These are phyloP conservation scores for Alethe castanea DNA, from an alignment of 2,113 vertebrate genomes.

Conservation along the genomic window DNA sequence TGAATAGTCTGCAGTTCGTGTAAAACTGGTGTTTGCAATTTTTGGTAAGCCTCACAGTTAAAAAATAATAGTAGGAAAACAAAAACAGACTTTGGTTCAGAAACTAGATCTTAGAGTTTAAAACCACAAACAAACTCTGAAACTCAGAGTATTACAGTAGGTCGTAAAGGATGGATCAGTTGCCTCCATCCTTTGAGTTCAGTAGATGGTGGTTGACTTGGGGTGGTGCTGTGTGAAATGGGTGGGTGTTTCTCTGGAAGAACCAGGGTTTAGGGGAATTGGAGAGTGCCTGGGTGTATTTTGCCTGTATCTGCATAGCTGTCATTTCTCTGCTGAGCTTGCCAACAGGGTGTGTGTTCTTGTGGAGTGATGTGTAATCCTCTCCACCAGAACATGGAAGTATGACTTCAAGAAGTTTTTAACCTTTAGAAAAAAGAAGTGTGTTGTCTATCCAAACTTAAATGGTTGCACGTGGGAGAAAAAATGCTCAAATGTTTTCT, in stretches of 20 bases:
- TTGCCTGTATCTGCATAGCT: neutral
- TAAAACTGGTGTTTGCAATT: neutral
- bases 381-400: slow-evolving; percentile 50
- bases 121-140: neutral
- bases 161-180: neutral
- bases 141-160: neutral
- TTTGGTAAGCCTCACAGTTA: neutral
- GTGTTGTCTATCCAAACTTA: neutral
- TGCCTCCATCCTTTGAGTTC: neutral
- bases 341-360: slow-evolving; percentile 60
- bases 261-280: neutral
- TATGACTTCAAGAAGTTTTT: slow-evolving; percentile 25
- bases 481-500: slow-evolving; percentile 20
- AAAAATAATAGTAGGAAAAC: neutral
- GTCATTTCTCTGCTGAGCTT: slow-evolving; percentile 5
- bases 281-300: slow-evolving; percentile 6
- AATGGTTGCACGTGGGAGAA: slow-evolving; percentile 33
- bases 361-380: slow-evolving; percentile 39
- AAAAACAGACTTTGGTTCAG: neutral
- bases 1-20: neutral
- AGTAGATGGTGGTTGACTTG: neutral
- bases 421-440: neutral
- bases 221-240: neutral
- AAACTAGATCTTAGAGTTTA: neutral
- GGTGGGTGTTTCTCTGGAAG: neutral